These are phyloP conservation scores for Drosophila histrio DNA, from an alignment of 2,888 invertebrate species.

Conservation along the genomic window DNA sequence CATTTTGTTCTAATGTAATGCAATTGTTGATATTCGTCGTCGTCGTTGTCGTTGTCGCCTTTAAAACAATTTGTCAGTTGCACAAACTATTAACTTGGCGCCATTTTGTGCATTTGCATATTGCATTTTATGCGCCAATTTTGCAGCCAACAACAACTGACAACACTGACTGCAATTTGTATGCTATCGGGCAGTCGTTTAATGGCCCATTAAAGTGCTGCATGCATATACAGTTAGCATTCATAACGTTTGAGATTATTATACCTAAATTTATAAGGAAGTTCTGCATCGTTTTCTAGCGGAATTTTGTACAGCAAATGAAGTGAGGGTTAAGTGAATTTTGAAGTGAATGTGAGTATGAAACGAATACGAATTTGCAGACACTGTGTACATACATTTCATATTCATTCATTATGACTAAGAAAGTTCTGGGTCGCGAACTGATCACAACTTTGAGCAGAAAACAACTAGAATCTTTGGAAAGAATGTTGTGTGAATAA, in stretches of 20 bases:
- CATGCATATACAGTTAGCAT: constrained; percentile 1
- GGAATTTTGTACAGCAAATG: too few species aligned
- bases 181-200: constrained; percentile 44
- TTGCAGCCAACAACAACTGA: constrained; percentile 6
- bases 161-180: constrained; percentile 55
- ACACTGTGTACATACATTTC: too few species aligned
- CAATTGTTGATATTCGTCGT: constrained; percentile 15
- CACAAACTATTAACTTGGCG: constrained; percentile 29
- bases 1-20: constrained; percentile 40
- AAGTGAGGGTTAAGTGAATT: too few species aligned
- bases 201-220: background rate
- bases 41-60: constrained; percentile 5
- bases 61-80: constrained; percentile 51
- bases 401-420: too few species aligned
- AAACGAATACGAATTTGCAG: too few species aligned
- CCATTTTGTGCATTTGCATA: constrained; percentile 50
- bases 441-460: too few species aligned
- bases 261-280: background rate
- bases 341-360: background rate
- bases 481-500: too few species aligned
- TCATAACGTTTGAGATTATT: background rate
- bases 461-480: too few species aligned
- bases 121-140: constrained; percentile 27
- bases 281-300: background rate
- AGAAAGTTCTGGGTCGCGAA: too few species aligned